These are phyloP conservation scores for Cochlearius cochlearius DNA, from an alignment of 2,113 vertebrate species.

Conservation along the genomic window DNA sequence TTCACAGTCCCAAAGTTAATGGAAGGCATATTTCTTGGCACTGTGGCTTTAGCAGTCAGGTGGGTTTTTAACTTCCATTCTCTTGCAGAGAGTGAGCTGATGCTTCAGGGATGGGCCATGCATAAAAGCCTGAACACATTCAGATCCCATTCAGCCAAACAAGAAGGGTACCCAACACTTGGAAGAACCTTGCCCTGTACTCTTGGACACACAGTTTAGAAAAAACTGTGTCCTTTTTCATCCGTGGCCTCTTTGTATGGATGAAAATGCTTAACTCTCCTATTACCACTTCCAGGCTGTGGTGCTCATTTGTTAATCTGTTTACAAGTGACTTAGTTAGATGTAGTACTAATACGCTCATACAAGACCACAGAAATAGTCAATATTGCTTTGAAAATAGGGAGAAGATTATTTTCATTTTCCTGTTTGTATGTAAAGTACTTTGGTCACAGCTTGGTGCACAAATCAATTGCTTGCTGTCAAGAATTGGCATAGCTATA, in stretches of 20 bases:
- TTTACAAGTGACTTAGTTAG: neutral
- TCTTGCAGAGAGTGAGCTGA: neutral
- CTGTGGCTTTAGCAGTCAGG: neutral
- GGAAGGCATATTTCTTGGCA: constrained; percentile 51
- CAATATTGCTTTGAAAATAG: neutral
- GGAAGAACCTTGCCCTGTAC: neutral
- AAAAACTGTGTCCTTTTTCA: neutral
- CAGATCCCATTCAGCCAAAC: neutral
- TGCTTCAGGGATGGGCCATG: neutral
- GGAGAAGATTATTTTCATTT: neutral
- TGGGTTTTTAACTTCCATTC: neutral
- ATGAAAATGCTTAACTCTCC: neutral
- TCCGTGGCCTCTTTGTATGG: rapidly evolving
- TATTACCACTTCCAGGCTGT: neutral
- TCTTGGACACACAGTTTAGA: neutral
- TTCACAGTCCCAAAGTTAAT: constrained; percentile 39
- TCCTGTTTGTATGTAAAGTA: neutral
- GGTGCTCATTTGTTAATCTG: neutral
- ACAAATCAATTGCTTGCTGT: neutral
- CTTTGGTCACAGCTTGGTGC: neutral
- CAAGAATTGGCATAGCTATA: neutral
- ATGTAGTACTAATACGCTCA: neutral
- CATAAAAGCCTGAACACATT: neutral
- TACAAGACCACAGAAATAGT: neutral
- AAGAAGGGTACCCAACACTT: neutral